Evolutionary conservation across 2,113 vertebrate species (phyloP).

Genomic region (Vulpes ferrilata): DNA sequence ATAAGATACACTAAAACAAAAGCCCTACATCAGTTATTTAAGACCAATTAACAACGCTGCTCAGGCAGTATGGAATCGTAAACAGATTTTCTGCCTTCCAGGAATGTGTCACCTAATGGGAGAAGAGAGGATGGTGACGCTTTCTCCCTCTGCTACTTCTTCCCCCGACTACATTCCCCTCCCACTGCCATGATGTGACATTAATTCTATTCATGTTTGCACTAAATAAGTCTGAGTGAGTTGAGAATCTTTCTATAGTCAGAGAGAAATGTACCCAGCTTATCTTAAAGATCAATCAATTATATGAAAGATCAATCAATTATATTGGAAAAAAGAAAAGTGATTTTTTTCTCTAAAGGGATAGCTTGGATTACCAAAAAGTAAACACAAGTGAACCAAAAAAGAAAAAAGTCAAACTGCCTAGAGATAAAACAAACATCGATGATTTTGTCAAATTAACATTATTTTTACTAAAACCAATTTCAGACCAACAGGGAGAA

Average conservation of each 20-base stretch:
- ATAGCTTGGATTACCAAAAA: conserved; percentile 11
- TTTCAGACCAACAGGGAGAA: neutral
- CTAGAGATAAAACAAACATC: conserved; percentile 44
- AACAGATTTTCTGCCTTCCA: neutral
- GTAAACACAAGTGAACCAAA: neutral
- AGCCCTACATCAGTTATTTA: neutral
- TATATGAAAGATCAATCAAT: conserved; percentile 22
- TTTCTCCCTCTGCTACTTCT: neutral
- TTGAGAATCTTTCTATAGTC: neutral
- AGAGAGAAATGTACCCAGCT: neutral
- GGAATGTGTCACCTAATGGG: neutral
- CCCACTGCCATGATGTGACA: neutral
- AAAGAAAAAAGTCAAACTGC: neutral
- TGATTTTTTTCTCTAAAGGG: conserved; percentile 30
- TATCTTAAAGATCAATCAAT: conserved; percentile 26
- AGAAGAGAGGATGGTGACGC: neutral
- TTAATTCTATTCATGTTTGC: neutral
- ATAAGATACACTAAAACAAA: neutral
- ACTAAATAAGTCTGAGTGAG: neutral
- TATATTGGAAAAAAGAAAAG: neutral
- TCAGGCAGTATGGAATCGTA: neutral
- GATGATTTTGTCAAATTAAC: conserved; percentile 46
- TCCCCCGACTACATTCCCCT: neutral
- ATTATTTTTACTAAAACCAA: conserved; percentile 42
- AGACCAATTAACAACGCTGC: neutral